Conservation (phyloP, 2,797 vertebrate species). For the Momotus momota region DNA sequence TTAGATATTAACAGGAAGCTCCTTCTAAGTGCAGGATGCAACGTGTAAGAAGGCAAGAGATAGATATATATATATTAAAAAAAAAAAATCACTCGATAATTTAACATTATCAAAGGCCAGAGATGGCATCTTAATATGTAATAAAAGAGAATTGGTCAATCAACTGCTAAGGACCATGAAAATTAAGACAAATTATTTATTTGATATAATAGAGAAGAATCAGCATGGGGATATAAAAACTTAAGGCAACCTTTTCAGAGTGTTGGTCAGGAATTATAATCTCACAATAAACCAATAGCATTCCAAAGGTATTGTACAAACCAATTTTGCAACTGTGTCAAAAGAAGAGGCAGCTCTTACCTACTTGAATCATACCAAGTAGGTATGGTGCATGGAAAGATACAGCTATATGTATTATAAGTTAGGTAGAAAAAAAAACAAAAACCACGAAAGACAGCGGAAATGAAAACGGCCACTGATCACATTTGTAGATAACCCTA, state of each 20-base stretch:
- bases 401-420: neutral
- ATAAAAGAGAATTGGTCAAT: neutral
- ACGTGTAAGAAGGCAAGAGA: neutral
- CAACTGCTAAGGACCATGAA: neutral
- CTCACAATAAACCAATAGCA: neutral
- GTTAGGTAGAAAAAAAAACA: neutral
- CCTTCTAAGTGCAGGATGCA: neutral
- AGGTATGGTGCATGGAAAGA: neutral
- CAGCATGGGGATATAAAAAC: neutral
- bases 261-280: slow-evolving; percentile 12
- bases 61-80: neutral
- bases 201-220: neutral
- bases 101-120: neutral
- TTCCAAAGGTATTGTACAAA: neutral
- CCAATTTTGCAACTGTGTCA: neutral
- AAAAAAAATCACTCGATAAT: neutral
- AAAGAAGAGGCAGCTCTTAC: neutral
- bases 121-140: neutral
- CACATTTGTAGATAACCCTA: neutral
- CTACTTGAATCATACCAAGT: slow-evolving; percentile 3
- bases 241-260: neutral
- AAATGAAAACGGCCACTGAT: neutral
- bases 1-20: neutral
- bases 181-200: neutral
- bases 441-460: neutral